Evolutionary conservation across 2,888 invertebrate genomes (phyloP), one percentile per base, ranked within the genome.

Genomic region (Salpingus planirostris): DNA sequence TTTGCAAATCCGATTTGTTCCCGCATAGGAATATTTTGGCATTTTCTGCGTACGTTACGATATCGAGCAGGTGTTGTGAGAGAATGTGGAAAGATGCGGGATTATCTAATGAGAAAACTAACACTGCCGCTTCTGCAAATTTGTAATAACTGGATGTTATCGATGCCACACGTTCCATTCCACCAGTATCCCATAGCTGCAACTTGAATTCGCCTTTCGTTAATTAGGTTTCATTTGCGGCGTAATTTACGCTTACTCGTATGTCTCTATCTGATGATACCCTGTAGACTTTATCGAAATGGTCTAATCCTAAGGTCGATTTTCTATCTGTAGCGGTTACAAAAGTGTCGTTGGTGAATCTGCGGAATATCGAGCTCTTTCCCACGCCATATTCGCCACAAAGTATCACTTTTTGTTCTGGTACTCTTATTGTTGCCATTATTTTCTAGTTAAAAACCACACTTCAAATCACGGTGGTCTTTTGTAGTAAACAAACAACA

Each of bases 371-470:
- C 12, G 92, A 92, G 61, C 87, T 90, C 69, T 95, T 95, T 21
- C 95, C 93, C 12, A 92, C 93, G 33, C 93, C 92, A 67, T 88
- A 95, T 70, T 95, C 93, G 22, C 95, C 93, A 65, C 90, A 91
- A 37, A 95, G 69, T 56, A 95, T 93, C 21, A 95, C 85, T 76
- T 93, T 92, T 51, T 87, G 79, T 53, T 86, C 85, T 13, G 89
- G 88, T 49, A 83, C 76, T 66, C 80, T 82, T 33, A 84, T 76
- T 52, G 81, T 76, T 57, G 88, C 88, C 89, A 88, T 88, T 44
- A 40, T 31, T 18, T n/a, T n/a, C n/a, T n/a, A n/a, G n/a, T n/a
- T n/a, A n/a, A n/a, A n/a, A n/a, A n/a, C n/a, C n/a, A n/a, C n/a
- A n/a, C n/a, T n/a, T n/a, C n/a, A n/a, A n/a, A n/a, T n/a, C n/a